Base-by-base conservation (phyloP, 2,113 vertebrate genomes). In the Gymnarchus niloticus region DNA sequence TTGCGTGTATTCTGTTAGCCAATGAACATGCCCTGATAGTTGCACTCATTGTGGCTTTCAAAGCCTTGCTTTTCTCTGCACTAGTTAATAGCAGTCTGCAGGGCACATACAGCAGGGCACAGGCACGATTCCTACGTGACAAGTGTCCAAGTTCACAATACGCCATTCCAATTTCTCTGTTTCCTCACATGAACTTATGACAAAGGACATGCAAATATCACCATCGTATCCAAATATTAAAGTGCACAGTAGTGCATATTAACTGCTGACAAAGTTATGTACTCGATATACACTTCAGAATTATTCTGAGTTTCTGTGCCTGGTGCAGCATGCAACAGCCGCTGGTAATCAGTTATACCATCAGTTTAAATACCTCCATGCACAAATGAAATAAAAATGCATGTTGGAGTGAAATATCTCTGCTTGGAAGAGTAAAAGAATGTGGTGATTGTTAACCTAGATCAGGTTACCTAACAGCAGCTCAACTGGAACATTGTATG, bases 321-420 rank as follows among this genome's bases (percentile, higher is more conserved):
- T 73, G 65, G 12, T 17, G 33, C 65, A 37, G 65, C 28, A 25
- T 17, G 5, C 14, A 33, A 17, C 1, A 0, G 14, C 33, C 41
- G 65, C 33, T 12, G 65, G 2, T 41, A 41, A 41, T 73, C 65
- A 41, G 65, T 19, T 41, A 73, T 6, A 17, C 14, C 3, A 5
- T 10, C 28, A 6, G 65, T 54, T 82, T 82, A 33, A n/a, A 81
- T 28, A 82, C 25, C 2, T 21, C 8, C 1, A 56, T 14, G 65
- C 86, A 90, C 85, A 83, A 86, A 86, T 87, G 89, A 88, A 21
- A 56, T 73, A 28, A 57, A 87, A 76, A 28, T 83, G 46, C 84
- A 86, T 52, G 83, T n/a, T 85, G 23, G 80, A 12, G 37, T 54
- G n/a, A 25, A 81, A n/a, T 19, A 28, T 81, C 48, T 69, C 21